A percentile compares a stretch with the other conserved stretches of the same genome.
phyloP scores from a whole-genome alignment of 2,797 vertebrate species.

The Enoplosus armatus region DNA sequence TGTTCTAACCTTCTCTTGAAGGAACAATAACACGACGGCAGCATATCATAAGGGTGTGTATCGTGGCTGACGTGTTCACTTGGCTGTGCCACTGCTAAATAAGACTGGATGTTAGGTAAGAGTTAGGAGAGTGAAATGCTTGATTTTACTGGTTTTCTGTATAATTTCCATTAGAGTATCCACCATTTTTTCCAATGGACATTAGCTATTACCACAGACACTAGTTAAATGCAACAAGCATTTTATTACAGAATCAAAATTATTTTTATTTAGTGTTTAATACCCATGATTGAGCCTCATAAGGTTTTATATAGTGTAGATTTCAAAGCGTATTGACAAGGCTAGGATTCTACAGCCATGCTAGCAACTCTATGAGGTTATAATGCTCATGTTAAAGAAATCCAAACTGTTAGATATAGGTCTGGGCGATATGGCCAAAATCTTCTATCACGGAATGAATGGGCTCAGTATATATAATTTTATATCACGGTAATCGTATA shows the following conservation, averaged over 20 bases:
- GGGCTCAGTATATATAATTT: no score
- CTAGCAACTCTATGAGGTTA: background rate
- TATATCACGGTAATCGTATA: no score
- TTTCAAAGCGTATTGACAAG: background rate
- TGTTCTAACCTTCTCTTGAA: conserved; percentile 39
- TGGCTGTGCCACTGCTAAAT: conserved; percentile 28
- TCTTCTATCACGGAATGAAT: no score
- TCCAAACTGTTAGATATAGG: background rate
- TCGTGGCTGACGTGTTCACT: conserved; percentile 32
- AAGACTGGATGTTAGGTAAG: conserved; percentile 21
- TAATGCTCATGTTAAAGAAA: background rate
- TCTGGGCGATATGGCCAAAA: no score
- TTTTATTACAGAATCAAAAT: conserved; percentile 1
- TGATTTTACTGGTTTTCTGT: background rate
- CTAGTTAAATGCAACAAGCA: background rate
- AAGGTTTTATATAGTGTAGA: background rate
- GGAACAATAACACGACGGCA: conserved; percentile 53
- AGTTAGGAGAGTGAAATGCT: background rate
- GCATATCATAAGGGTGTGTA: conserved; percentile 64
- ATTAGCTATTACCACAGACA: background rate
- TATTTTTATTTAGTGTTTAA: background rate
- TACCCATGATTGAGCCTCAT: background rate
- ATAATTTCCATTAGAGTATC: background rate
- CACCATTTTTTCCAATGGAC: background rate
- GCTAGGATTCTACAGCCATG: background rate